These are phyloP conservation scores for Sminthopsis crassicaudata DNA, from an alignment of 2,113 vertebrate genomes.

Conservation along the genomic window DNA sequence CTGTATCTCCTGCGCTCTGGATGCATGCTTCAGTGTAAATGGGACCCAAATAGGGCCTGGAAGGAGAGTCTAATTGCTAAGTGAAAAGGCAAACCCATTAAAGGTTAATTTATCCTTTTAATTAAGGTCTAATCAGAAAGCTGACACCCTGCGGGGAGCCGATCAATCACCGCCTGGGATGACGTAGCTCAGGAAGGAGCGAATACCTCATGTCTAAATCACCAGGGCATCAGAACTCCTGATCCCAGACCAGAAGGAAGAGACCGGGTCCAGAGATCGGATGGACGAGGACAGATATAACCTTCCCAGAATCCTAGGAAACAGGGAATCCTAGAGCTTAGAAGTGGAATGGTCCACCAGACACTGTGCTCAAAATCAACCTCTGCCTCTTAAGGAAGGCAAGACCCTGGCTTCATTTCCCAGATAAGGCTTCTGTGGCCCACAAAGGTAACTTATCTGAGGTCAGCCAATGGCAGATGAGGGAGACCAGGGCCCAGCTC, in stretches of 20 bases:
- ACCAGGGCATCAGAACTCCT: not conserved
- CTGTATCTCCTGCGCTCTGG: not conserved
- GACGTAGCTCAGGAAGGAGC: not conserved
- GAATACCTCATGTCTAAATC: not conserved
- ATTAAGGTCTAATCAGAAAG: not conserved
- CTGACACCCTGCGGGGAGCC: not conserved
- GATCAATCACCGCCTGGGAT: not conserved
- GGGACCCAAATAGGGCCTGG: not conserved
- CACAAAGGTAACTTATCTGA: not conserved
- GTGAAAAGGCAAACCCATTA: not conserved
- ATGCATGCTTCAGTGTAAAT: not conserved
- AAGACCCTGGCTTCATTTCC: not conserved
- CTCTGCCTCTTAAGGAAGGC: not conserved
- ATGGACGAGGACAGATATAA: no score
- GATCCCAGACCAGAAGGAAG: not conserved
- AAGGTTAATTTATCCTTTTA: not conserved
- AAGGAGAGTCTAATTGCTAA: not conserved
- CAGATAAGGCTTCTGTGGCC: not conserved
- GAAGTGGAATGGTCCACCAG: not conserved
- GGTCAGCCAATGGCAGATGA: not conserved
- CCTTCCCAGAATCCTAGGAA: not conserved
- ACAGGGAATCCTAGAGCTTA: not conserved
- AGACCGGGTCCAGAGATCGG: not conserved
- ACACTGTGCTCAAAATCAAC: not conserved
- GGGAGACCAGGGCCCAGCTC: not conserved